A percentile compares a stretch with the other conserved stretches of the same genome.
These are phyloP conservation scores for Trissolcus brochymenae DNA, from an alignment of 2,888 invertebrate species.

Conservation along the genomic window DNA sequence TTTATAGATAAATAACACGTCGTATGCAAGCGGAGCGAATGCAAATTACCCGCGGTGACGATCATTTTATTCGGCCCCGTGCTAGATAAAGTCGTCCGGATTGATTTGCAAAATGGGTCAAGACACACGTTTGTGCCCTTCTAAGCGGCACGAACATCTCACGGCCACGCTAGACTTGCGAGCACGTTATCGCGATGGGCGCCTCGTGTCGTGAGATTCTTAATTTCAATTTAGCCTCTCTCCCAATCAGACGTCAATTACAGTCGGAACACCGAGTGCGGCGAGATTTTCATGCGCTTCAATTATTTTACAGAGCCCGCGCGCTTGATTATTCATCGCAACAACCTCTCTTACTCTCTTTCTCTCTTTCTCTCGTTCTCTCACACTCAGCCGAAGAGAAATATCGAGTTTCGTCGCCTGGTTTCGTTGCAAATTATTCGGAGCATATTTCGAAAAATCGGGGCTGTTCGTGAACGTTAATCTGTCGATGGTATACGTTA, in stretches of 20 bases:
- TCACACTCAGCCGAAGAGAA: background rate
- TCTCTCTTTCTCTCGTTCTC: no score
- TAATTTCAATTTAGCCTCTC: slow-evolving; percentile 25
- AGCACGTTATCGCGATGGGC: slow-evolving; percentile 15
- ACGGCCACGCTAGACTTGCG: slow-evolving; percentile 15
- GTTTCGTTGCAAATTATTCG: background rate
- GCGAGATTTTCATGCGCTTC: background rate
- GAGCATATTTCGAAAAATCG: slow-evolving; percentile 4
- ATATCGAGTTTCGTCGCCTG: slow-evolving; percentile 22
- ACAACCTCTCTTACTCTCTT: no score
- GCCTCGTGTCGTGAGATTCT: slow-evolving; percentile 2
- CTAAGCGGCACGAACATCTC: slow-evolving; percentile 9
- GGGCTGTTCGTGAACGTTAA: background rate
- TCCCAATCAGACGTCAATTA: slow-evolving; percentile 30
- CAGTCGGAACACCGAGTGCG: background rate
- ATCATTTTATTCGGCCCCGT: slow-evolving; percentile 18
- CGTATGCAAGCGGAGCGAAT: slow-evolving; percentile 12
- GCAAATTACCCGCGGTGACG: slow-evolving; percentile 10
- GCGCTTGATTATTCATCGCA: slow-evolving; percentile 28
- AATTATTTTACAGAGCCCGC: slow-evolving; percentile 16
- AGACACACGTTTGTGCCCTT: slow-evolving; percentile 31
- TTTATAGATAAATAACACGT: background rate
- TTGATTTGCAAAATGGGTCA: slow-evolving; percentile 48
- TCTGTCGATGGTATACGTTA: background rate
- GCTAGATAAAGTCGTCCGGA: slow-evolving; percentile 14